Evolutionary conservation across 1,140 invertebrate species (phyloP).

Genomic region (Delia radicum): DNA sequence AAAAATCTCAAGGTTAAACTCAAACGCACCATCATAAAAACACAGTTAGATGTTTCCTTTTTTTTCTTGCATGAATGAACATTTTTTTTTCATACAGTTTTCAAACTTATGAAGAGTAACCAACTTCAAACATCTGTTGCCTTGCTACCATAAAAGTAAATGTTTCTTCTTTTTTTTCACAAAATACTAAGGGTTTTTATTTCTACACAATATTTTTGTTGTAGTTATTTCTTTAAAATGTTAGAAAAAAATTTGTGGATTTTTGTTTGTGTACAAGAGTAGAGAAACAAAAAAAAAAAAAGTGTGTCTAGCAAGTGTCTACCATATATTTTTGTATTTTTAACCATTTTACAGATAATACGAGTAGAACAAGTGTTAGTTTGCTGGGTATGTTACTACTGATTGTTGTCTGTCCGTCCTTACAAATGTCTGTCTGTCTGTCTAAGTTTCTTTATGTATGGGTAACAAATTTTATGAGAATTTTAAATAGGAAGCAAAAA

Average conservation of each 20-base stretch:
- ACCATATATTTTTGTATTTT: not conserved
- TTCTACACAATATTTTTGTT: not conserved
- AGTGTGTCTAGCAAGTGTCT: constrained; percentile 1
- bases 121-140: not conserved
- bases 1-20: not conserved
- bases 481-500: too few relatives aligned
- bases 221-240: not conserved
- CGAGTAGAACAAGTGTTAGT: not conserved
- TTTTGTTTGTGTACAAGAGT: not conserved
- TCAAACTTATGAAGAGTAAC: not conserved
- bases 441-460: not conserved
- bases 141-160: not conserved
- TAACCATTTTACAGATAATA: not conserved
- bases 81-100: not conserved
- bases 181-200: not conserved
- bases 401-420: not conserved
- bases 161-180: not conserved
- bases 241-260: not conserved
- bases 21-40: not conserved
- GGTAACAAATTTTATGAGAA: not conserved
- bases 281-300: not conserved
- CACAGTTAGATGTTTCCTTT: not conserved
- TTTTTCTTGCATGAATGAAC: not conserved
- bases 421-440: not conserved
- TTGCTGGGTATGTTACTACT: not conserved